phyloP scores from a whole-genome alignment of 53 echinoderm and acorn worm genomes.

The Holothuria scabra region DNA sequence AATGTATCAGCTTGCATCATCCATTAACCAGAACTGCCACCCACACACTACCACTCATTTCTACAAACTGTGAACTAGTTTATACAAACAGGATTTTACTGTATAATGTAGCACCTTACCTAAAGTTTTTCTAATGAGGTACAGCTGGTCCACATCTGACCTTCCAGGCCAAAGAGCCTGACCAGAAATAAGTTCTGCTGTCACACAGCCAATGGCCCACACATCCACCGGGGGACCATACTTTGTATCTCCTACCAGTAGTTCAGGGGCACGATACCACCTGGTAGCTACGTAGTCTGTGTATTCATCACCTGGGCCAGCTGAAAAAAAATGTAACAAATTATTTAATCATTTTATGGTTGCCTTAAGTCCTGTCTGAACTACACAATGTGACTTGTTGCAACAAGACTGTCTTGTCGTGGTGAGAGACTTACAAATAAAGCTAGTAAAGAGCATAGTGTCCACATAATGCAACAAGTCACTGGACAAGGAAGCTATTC shows the following conservation, averaged over 20 bases:
- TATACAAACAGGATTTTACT: not conserved
- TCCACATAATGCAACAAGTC: too few species aligned
- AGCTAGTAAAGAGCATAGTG: too few species aligned
- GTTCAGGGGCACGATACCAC: slow-evolving; percentile 98
- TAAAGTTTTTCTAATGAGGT: slow-evolving; percentile 97
- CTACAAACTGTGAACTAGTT: not conserved
- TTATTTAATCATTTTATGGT: too few species aligned
- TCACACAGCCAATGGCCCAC: slow-evolving; percentile 98
- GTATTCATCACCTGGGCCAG: slow-evolving; percentile 98
- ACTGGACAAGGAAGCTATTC: too few species aligned
- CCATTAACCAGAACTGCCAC: too few species aligned
- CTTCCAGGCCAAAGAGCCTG: slow-evolving; percentile 92
- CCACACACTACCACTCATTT: too few species aligned
- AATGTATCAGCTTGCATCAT: too few species aligned
- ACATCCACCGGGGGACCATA: slow-evolving; percentile 96
- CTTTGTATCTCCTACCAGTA: slow-evolving; percentile 94
- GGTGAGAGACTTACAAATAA: too few species aligned
- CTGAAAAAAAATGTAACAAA: slow-evolving; percentile 37
- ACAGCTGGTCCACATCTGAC: slow-evolving; percentile 98
- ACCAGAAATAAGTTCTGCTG: slow-evolving; percentile 89
- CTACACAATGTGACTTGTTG: too few species aligned
- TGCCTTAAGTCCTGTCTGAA: too few species aligned
- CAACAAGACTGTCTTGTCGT: too few species aligned
- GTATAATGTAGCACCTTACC: slow-evolving; percentile 54
- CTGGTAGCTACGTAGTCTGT: slow-evolving; percentile 99